Evolutionary conservation across 2,113 vertebrate species (phyloP), one percentile per base, ranked within the genome.

Genomic region (Jaculus jaculus): DNA sequence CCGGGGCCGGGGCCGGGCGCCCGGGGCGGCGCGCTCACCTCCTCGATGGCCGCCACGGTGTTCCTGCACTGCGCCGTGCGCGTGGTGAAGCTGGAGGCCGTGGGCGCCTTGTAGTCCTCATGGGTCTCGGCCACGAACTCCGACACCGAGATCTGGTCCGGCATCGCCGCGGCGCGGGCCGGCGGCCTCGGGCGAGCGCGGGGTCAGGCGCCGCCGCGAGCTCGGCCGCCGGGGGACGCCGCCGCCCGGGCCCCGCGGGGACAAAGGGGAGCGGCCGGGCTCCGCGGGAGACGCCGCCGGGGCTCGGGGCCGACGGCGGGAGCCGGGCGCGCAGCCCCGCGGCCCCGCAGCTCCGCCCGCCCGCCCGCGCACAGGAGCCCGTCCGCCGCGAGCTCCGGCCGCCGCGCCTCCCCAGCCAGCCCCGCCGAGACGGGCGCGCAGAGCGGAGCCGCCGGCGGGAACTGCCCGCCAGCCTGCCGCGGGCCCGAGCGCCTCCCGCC

Each of bases 21-120:
- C 51, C 24, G 61, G 71, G 63, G 18, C 51, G 83, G 90, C 84
- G 71, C 60, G 68, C 97, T 95, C 95, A 99, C 99, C 99, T 99
- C 99, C 97, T 99, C 99, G 98, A 99, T 98, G 75, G 98, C 98
- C 21, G 98, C 96, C 98, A 99, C 99, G 0, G 99, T 98, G 97
- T 98, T 99, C 98, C 99, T 98, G 97, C 99, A 99, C 97, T 99
- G 99, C 93, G 96, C 96, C 98, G 99, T 99, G 93, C 99, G 97
- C 72, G 98, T 99, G 97, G 98, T 98, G 98, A 99, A 99, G 98
- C 98, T 99, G 95, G 99, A 99, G 58, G 99, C 99, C 91, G 99
- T 99, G 39, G 99, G 99, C 60, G 99, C 98, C 98, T 99, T 99
- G 97, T 99, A 99, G 98, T 99, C 99, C 97, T 99, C 99, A 97